Conservation (phyloP, 2,888 invertebrate species). For the Dendrolimus houi region DNA sequence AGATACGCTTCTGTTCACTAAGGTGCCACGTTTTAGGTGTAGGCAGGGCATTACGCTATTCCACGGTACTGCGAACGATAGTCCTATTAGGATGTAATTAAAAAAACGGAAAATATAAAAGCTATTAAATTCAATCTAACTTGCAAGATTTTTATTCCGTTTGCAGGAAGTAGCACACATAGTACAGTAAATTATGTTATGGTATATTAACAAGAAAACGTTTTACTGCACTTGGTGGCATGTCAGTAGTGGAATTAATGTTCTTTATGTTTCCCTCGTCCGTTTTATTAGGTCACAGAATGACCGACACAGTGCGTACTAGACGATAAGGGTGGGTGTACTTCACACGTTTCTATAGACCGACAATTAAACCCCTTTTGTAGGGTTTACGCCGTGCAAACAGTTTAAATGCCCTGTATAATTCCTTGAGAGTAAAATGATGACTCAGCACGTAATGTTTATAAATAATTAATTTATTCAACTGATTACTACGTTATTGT, state of each 20-base stretch:
- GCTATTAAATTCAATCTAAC: background rate
- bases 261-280: slow-evolving; percentile 21
- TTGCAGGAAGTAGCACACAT: no score
- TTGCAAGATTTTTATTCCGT: background rate
- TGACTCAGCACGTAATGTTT: no score
- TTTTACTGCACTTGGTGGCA: background rate
- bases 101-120: background rate
- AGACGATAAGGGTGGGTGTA: slow-evolving; percentile 48
- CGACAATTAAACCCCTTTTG: background rate
- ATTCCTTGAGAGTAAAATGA: no score
- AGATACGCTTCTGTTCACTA: no score
- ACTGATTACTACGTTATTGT: no score
- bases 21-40: no score
- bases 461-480: no score
- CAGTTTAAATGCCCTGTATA: background rate
- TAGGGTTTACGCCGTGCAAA: background rate
- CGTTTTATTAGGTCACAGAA: slow-evolving; percentile 48
- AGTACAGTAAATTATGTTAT: background rate
- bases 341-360: slow-evolving; percentile 25
- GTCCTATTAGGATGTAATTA: no score
- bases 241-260: slow-evolving; percentile 1
- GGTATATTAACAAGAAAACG: background rate
- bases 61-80: no score
- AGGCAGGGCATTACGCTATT: no score
- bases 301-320: slow-evolving; percentile 30